These are phyloP conservation scores for Cliona cf. orientalis DNA, from an alignment of 37 sponge, comb jelly and placozoan species.

Conservation along the genomic window DNA sequence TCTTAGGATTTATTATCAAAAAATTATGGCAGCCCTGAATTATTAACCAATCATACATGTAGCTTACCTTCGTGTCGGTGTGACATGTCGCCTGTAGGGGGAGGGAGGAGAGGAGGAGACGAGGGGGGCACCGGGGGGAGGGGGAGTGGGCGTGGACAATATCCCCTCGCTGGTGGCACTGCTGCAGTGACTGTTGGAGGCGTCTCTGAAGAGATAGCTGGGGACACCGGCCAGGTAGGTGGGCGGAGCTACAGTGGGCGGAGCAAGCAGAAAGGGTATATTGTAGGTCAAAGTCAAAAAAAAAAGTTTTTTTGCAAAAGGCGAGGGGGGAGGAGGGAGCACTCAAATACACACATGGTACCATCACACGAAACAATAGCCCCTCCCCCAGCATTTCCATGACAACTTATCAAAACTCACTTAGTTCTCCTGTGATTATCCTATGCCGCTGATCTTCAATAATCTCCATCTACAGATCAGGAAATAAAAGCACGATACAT, in stretches of 20 bases:
- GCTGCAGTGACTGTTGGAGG: not conserved
- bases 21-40: no score
- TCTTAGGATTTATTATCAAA: no score
- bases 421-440: conserved; percentile 32
- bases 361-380: not conserved
- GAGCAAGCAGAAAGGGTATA: not conserved
- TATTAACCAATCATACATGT: no score
- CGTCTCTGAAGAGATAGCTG: not conserved
- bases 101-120: not conserved
- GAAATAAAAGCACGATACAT: no score
- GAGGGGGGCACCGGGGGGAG: not conserved
- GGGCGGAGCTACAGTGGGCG: not conserved
- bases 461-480: conserved; percentile 10
- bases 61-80: no score
- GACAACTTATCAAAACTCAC: conserved; percentile 6
- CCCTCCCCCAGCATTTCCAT: not conserved
- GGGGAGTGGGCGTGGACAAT: not conserved
- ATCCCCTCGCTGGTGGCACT: not conserved
- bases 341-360: no score
- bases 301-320: not conserved
- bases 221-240: not conserved
- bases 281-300: not conserved
- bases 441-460: conserved; percentile 34
- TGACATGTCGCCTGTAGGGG: no score
- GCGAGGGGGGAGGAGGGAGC: not conserved